Percentiles rank a stretch among this genome's conserved stretches.
Evolutionary conservation across 1,140 invertebrate species (phyloP).

Genomic region (Plutomurus gul): DNA sequence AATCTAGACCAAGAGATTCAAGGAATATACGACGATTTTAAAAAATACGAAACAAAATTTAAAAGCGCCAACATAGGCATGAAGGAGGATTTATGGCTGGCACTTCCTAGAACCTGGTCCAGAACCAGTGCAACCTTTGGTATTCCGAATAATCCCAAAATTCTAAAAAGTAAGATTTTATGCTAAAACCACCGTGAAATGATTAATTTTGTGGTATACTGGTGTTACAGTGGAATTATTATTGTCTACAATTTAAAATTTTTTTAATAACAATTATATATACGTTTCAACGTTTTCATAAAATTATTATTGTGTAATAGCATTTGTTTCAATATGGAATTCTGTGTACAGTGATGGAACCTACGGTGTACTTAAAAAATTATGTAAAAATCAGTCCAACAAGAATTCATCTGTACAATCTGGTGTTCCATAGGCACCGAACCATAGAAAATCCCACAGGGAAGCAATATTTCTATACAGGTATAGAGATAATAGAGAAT

Average conservation of each 20-base stretch:
- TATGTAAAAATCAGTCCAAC: conserved; percentile 42
- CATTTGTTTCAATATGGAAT: too few relatives aligned
- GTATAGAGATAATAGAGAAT: too few relatives aligned
- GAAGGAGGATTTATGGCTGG: conserved; percentile 47
- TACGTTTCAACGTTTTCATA: too few relatives aligned
- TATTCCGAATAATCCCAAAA: conserved; percentile 34
- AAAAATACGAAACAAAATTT: conserved; percentile 40
- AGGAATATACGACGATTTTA: background rate
- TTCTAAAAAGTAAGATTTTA: conserved; percentile 32
- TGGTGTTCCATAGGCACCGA: conserved; percentile 44
- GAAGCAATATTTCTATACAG: conserved; percentile 35
- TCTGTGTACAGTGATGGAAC: conserved; percentile 31
- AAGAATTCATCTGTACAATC: conserved; percentile 42
- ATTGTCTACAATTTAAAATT: background rate
- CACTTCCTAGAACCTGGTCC: conserved; percentile 46
- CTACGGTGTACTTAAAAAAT: conserved; percentile 40
- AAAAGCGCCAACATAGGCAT: conserved; percentile 37
- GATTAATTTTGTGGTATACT: too few relatives aligned
- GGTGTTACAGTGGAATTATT: background rate
- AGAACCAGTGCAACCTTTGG: conserved; percentile 41
- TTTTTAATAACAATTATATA: too few relatives aligned
- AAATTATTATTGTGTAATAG: too few relatives aligned
- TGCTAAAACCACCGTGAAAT: too few relatives aligned
- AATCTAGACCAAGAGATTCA: conserved; percentile 39
- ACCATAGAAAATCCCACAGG: conserved; percentile 48